Percentiles rank a stretch among this genome's conserved stretches.
phyloP scores from a whole-genome alignment of 1,140 invertebrate genomes.

The Aphaenogaster ashmeadi region DNA sequence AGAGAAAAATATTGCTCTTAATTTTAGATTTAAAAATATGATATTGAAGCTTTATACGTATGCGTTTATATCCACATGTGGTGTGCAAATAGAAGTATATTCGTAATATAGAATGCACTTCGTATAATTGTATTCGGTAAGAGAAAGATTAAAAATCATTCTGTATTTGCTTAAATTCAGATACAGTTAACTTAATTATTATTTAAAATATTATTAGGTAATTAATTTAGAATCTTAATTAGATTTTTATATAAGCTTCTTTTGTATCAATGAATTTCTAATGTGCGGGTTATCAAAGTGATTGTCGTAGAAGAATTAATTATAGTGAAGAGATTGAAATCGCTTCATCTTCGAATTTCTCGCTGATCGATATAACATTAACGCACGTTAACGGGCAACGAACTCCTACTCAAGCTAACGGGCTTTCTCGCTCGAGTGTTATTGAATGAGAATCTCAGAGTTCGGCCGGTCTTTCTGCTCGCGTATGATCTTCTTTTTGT shows the following conservation, averaged over 20 bases:
- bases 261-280: neutral
- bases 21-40: neutral
- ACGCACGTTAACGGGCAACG: constrained; percentile 49
- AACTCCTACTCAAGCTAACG: constrained; percentile 52
- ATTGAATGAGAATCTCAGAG: constrained; percentile 48
- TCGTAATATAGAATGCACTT: neutral
- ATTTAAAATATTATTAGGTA: neutral
- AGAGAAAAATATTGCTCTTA: neutral
- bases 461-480: neutral
- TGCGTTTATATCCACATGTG: neutral
- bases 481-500: neutral
- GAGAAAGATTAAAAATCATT: constrained; percentile 24
- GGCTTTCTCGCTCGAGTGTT: constrained; percentile 23
- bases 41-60: neutral
- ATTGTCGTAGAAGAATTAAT: constrained; percentile 26
- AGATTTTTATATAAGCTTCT: neutral
- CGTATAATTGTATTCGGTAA: neutral
- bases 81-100: neutral
- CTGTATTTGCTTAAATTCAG: neutral
- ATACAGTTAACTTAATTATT: constrained; percentile 2
- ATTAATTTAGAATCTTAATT: neutral
- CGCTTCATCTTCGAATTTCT: constrained; percentile 34
- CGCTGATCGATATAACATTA: constrained; percentile 49
- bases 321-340: constrained; percentile 16
- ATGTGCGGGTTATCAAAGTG: neutral